A percentile compares a stretch with the other conserved stretches of the same genome.
Evolutionary conservation across 2,888 invertebrate genomes (phyloP).

Genomic region (Cylindroiulus punctatus): DNA sequence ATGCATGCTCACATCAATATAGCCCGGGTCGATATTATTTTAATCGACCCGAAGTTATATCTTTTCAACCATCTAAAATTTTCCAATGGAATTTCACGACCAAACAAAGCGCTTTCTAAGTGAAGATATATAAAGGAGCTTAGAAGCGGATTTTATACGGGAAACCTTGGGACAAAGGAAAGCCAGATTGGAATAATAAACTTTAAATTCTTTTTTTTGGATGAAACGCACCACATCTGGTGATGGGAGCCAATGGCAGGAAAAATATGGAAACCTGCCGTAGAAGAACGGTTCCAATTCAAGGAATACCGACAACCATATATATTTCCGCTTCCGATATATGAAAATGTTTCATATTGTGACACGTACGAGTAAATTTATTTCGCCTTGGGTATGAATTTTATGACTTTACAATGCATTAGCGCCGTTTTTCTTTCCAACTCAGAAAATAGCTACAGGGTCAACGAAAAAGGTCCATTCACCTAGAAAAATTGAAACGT

Average conservation of each 20-base stretch:
- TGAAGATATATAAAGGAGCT: background rate
- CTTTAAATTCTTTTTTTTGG: background rate
- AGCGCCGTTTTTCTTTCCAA: background rate
- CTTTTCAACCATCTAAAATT: conserved; percentile 27
- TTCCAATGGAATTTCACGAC: conserved; percentile 21
- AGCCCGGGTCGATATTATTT: conserved; percentile 35
- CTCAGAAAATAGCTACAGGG: background rate
- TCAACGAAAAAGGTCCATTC: background rate
- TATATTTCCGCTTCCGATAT: conserved; percentile 9
- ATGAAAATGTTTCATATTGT: conserved; percentile 42
- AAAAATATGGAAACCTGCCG: background rate
- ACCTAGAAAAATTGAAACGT: background rate
- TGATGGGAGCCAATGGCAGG: background rate
- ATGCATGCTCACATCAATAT: background rate
- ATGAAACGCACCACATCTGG: background rate
- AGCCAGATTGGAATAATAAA: conserved; percentile 39
- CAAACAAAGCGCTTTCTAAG: conserved; percentile 30
- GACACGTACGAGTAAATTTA: conserved; percentile 35
- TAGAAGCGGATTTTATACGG: background rate
- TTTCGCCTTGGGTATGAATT: conserved; percentile 40
- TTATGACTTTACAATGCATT: conserved; percentile 18
- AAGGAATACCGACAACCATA: background rate
- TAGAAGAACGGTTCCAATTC: background rate
- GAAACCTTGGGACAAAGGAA: background rate
- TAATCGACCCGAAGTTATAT: conserved; percentile 22